Evolutionary conservation across 2,797 vertebrate genomes (phyloP).

Genomic region (Buphagus erythrorhynchus): DNA sequence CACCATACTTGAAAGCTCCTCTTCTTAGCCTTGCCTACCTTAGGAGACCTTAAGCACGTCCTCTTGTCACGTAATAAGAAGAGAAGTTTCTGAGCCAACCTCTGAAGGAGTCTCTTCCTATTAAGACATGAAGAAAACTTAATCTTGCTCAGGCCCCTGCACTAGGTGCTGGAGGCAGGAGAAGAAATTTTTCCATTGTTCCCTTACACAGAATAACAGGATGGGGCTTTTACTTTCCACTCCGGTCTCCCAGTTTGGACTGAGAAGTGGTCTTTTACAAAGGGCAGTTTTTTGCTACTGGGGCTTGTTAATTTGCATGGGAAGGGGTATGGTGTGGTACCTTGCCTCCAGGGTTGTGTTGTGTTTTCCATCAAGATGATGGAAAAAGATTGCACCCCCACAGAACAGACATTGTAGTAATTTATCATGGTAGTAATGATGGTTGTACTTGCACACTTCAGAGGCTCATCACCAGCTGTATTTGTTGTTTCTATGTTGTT

Average conservation of each 20-base stretch:
- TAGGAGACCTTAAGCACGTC: neutral
- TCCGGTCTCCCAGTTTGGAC: neutral
- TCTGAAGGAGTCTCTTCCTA: neutral
- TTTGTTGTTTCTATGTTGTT: neutral
- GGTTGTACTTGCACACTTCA: neutral
- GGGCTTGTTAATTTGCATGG: neutral
- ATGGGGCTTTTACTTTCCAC: neutral
- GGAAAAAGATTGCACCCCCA: fast-evolving
- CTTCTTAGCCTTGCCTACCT: neutral
- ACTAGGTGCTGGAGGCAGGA: neutral
- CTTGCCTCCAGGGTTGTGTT: neutral
- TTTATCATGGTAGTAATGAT: neutral
- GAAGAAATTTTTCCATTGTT: neutral
- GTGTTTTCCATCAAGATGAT: fast-evolving
- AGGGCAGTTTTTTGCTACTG: neutral
- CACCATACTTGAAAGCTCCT: neutral
- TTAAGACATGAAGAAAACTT: neutral
- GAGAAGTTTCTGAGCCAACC: neutral
- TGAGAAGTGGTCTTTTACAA: neutral
- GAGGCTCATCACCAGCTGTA: neutral
- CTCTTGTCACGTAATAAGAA: neutral
- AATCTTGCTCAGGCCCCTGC: fast-evolving
- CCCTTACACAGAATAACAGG: neutral
- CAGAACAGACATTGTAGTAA: fast-evolving
- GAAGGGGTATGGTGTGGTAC: neutral